Evolutionary conservation across 2,888 invertebrate species (phyloP).

Genomic region (Anodontia alba): DNA sequence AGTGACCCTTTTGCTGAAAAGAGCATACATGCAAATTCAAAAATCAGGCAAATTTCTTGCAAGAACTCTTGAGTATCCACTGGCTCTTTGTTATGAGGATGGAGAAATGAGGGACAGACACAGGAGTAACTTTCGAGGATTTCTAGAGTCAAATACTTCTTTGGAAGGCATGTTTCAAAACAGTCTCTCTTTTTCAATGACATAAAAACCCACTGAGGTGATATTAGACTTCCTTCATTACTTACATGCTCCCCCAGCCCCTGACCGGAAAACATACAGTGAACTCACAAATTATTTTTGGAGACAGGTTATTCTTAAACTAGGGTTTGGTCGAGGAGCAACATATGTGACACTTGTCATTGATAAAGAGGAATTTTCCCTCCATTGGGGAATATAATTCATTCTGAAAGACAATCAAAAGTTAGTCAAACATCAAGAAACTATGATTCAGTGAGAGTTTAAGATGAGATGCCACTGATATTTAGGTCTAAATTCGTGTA

Average conservation of each 20-base stretch:
- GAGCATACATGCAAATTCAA: conserved; percentile 15
- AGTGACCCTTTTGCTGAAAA: background rate
- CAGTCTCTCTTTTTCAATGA: background rate
- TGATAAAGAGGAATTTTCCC: background rate
- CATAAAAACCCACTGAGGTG: background rate
- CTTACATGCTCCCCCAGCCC: background rate
- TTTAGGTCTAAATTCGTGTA: background rate
- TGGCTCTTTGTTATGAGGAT: background rate
- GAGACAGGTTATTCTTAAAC: background rate
- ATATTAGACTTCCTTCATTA: background rate
- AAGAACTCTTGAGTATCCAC: conserved; percentile 7
- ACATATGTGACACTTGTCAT: background rate
- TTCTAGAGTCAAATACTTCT: background rate
- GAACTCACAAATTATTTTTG: background rate
- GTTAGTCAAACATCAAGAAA: too few relatives aligned
- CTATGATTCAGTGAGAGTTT: too few relatives aligned
- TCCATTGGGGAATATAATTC: background rate
- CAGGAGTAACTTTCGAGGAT: background rate
- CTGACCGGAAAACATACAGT: background rate
- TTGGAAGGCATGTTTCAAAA: background rate
- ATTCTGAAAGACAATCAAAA: background rate
- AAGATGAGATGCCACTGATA: too few relatives aligned
- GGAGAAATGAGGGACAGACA: conserved; percentile 7
- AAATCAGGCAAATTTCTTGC: conserved; percentile 10
- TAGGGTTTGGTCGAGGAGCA: background rate